phyloP scores from a whole-genome alignment of 1,140 invertebrate species.

The Lepidurus couesii region DNA sequence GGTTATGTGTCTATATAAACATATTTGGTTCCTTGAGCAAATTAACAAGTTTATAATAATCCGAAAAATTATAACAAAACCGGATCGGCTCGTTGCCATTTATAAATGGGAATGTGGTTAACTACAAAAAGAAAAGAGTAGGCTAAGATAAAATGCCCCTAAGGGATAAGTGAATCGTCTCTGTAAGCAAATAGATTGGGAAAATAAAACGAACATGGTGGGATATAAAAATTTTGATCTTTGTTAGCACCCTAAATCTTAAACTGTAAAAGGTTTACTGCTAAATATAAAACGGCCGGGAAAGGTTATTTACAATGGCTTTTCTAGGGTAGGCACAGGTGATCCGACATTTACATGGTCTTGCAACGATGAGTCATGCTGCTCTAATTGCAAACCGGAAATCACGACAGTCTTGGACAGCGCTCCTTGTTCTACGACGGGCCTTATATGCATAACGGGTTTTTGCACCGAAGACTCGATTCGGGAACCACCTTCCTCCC shows the following conservation, averaged over 20 bases:
- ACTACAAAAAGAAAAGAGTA: not conserved
- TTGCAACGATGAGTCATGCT: not conserved
- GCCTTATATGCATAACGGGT: conserved; percentile 28
- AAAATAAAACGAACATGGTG: not conserved
- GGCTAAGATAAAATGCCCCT: not conserved
- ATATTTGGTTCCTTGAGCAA: conserved; percentile 11
- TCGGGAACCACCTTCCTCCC: not conserved
- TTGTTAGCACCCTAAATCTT: not conserved
- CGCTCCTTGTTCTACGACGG: conserved; percentile 30
- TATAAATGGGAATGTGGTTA: not conserved
- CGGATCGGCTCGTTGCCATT: not conserved
- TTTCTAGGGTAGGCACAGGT: conserved; percentile 30
- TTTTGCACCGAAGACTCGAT: not conserved
- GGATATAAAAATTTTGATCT: conserved; percentile 19
- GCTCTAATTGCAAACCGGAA: conserved; percentile 31
- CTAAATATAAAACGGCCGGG: not conserved
- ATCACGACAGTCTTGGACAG: conserved; percentile 32
- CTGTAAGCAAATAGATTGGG: not conserved
- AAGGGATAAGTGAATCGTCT: not conserved
- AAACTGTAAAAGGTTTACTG: not conserved
- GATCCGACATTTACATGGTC: conserved; percentile 18
- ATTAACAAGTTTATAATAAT: conserved; percentile 1
- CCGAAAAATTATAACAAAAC: not conserved
- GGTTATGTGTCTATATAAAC: not conserved
- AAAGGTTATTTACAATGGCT: not conserved